A percentile compares a stretch with the other conserved stretches of the same genome.
Evolutionary conservation across 2,888 invertebrate genomes (phyloP).

Genomic region (Pecten maximus): DNA sequence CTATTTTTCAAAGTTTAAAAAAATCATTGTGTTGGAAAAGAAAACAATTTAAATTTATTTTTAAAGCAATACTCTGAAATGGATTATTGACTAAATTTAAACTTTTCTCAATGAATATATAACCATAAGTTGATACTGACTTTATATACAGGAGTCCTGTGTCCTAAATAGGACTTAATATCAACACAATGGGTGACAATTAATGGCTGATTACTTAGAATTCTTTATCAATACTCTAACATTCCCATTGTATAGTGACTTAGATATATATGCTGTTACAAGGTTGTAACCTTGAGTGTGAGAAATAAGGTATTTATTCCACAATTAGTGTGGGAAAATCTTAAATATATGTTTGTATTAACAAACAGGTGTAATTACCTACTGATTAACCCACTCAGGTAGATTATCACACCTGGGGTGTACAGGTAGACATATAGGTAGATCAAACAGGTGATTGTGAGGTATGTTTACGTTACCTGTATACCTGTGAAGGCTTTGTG

Average conservation of each 20-base stretch:
- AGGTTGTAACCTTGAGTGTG: not conserved
- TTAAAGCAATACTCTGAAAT: too few species aligned
- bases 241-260: too few species aligned
- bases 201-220: not conserved
- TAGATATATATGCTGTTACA: not conserved
- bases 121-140: too few species aligned
- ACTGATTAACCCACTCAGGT: not conserved
- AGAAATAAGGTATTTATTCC: not conserved
- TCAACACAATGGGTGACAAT: too few species aligned
- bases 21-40: too few species aligned
- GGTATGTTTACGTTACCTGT: not conserved
- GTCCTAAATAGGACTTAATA: too few species aligned
- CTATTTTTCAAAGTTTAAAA: too few species aligned
- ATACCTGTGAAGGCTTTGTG: not conserved
- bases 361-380: not conserved
- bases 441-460: not conserved
- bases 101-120: too few species aligned
- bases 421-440: not conserved
- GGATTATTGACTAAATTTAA: too few species aligned
- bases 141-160: too few species aligned
- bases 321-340: not conserved
- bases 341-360: not conserved
- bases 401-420: conserved; percentile 13
- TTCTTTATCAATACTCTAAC: not conserved
- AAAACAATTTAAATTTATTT: too few species aligned